Percentiles rank a stretch among this genome's conserved stretches.
phyloP scores from a whole-genome alignment of 2,113 vertebrate species.

The Pipa parva region DNA sequence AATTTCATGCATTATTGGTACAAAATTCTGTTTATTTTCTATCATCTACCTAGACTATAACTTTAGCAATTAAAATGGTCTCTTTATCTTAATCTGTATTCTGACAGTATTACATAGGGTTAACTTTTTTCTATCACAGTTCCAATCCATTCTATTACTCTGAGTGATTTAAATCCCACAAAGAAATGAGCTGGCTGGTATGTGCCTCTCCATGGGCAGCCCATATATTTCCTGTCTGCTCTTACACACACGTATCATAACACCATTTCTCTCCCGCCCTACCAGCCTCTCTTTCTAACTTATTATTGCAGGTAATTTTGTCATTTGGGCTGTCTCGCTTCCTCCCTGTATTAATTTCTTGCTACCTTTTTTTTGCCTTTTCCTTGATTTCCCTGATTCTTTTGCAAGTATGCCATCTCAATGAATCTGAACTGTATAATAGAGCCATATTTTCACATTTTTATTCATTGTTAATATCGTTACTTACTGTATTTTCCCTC shows the following conservation, averaged over 20 bases:
- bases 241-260: not conserved
- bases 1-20: too few relatives aligned
- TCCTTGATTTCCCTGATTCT: not conserved
- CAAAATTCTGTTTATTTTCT: too few relatives aligned
- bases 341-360: not conserved
- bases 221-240: not conserved
- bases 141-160: not conserved
- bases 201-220: not conserved
- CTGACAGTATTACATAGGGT: not conserved
- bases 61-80: not conserved
- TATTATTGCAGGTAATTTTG: not conserved
- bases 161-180: slow-evolving; percentile 2
- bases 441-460: too few relatives aligned
- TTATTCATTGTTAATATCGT: too few relatives aligned
- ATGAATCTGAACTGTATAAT: not conserved
- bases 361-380: not conserved
- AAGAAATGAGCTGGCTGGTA: not conserved
- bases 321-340: not conserved
- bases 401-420: not conserved
- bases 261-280: not conserved
- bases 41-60: not conserved
- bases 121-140: not conserved
- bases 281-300: not conserved
- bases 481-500: not conserved
- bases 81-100: not conserved